A percentile compares a stretch with the other conserved stretches of the same genome.
These are phyloP conservation scores for Streptopelia turtur DNA, from an alignment of 2,797 vertebrate species.

Conservation along the genomic window DNA sequence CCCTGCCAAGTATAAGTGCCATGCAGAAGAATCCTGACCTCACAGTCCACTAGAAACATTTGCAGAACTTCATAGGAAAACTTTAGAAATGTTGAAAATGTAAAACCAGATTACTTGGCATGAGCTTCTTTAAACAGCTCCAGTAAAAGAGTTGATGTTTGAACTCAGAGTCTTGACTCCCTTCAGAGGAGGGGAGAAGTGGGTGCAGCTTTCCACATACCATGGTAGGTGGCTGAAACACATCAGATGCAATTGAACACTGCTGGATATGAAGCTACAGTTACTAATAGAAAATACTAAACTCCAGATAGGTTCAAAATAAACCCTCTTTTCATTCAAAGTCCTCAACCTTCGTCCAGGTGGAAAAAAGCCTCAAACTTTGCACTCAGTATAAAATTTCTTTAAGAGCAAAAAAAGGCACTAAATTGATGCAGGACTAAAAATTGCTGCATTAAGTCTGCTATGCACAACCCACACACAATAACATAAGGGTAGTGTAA, in stretches of 20 bases:
- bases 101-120: not conserved
- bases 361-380: not conserved
- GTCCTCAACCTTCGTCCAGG: not conserved
- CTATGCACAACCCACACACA: constrained; percentile 38
- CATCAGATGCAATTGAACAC: not conserved
- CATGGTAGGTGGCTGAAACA: not conserved
- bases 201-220: not conserved
- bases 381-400: constrained; percentile 8
- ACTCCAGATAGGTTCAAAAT: not conserved
- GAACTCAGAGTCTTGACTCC: not conserved
- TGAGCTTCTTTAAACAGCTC: not conserved
- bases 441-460: constrained; percentile 68
- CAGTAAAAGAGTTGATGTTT: not conserved
- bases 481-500: constrained; percentile 39
- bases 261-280: not conserved
- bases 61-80: not conserved
- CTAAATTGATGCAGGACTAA: constrained; percentile 39
- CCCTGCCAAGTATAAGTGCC: not conserved
- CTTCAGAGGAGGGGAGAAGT: not conserved
- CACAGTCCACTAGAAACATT: not conserved
- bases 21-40: not conserved
- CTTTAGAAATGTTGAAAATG: not conserved
- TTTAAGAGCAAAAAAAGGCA: not conserved
- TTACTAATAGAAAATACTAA: not conserved
- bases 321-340: not conserved